Evolutionary conservation across 2,888 invertebrate genomes (phyloP), one percentile per base, ranked within the genome.

Genomic region (Bellardia pandia): DNA sequence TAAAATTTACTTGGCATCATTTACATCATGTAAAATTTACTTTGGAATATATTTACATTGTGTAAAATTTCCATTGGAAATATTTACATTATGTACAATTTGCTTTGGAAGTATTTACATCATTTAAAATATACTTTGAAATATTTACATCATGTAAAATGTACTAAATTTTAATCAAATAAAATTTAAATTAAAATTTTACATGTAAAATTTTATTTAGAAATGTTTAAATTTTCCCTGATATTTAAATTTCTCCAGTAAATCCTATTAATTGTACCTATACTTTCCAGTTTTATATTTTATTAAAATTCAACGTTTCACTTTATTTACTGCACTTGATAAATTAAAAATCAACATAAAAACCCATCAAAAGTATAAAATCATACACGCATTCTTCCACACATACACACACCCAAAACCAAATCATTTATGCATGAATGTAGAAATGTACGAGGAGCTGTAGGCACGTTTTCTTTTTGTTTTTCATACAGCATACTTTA

Each of bases 401-500:
- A 45, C 45, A 45, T 8, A 40, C 53, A 66, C 23, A 62, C 37
- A 75, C 3, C 11, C 75, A 51, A 4, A 9, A 11, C n/a, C 33
- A 13, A 11, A 23, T 23, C 23, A 23, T 23, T 23, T 23, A 23
- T 23, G 1, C 23, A 23, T 23, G 23, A 0, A 23, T 23, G 23
- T 23, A 23, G 23, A 23, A 11, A 45, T 37, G 37, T 37, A 37
- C 6, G 0, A 23, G 37, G 53, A 53, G 48, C 23, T 58, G 2
- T 75, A 75, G 81, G 74, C 66, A 16, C 75, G 45, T 68, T 68
- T 48, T 58, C 9, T 30, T 62, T 1, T 66, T 58, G n/a, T 30
- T 66, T 66, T 60, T 13, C 0, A 7, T 16, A 68, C 60, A 45
- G 76, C 75, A 75, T 82, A 76, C 75, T 69, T 16, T 76, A n/a